These are phyloP conservation scores for Phalacrocorax carbo DNA, from an alignment of 2,113 vertebrate genomes.

Conservation along the genomic window DNA sequence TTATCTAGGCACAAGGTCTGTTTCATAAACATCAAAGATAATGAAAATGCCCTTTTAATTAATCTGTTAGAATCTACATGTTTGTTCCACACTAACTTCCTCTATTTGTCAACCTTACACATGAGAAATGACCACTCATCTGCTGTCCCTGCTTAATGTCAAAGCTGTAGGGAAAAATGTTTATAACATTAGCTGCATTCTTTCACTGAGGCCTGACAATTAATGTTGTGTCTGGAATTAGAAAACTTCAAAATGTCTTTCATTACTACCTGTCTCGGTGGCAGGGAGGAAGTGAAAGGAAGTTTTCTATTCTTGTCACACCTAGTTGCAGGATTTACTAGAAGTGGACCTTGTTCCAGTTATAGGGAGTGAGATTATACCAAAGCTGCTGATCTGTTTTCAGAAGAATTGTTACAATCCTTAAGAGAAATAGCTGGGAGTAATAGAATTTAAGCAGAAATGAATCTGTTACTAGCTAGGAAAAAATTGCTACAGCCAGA, in stretches of 20 bases:
- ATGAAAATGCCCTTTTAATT: conserved; percentile 44
- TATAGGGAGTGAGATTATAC: conserved; percentile 70
- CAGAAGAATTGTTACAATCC: conserved; percentile 67
- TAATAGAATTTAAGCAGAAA: conserved; percentile 75
- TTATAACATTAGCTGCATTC: conserved; percentile 50
- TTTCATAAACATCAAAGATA: conserved; percentile 48
- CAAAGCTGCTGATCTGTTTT: conserved; percentile 75
- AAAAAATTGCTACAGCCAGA: conserved; percentile 34
- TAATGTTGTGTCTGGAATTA: conserved; percentile 24
- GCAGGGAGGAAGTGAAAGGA: conserved; percentile 48
- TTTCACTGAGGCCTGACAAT: conserved; percentile 47
- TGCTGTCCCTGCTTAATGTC: conserved; percentile 61
- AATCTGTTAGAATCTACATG: conserved; percentile 15
- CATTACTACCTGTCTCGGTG: conserved; percentile 55
- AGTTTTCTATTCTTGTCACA: conserved; percentile 73
- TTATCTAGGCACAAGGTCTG: background rate
- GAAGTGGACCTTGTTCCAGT: conserved; percentile 61
- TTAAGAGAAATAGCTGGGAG: conserved; percentile 69
- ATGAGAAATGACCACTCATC: conserved; percentile 11
- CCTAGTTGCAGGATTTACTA: conserved; percentile 65
- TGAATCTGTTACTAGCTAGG: conserved; percentile 51
- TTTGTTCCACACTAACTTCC: conserved; percentile 7
- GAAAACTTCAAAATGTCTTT: conserved; percentile 54
- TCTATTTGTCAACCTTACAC: conserved; percentile 25
- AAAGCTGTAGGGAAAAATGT: conserved; percentile 40